Conservation (phyloP, 2,888 invertebrate genomes). For the Erynnis tages region DNA sequence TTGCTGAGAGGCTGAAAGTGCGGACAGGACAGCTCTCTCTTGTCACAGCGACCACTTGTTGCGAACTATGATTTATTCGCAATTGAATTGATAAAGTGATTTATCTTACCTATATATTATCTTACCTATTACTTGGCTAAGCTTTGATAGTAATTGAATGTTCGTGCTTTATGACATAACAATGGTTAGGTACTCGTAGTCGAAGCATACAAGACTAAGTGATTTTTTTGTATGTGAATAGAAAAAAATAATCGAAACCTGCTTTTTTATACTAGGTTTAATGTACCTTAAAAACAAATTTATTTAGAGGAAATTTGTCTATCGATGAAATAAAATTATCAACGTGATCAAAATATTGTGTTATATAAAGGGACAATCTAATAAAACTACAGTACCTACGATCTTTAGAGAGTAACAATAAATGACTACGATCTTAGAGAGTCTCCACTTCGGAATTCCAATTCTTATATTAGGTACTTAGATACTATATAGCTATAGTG, state of each 20-base stretch:
- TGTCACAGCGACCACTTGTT: conserved; percentile 45
- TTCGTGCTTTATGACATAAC: conserved; percentile 43
- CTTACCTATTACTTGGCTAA: conserved; percentile 38
- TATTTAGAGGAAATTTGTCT: too few relatives aligned
- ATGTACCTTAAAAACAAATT: too few relatives aligned
- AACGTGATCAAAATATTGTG: too few relatives aligned
- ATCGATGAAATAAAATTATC: too few relatives aligned
- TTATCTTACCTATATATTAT: conserved; percentile 44
- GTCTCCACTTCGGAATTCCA: too few relatives aligned
- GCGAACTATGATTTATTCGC: conserved; percentile 41
- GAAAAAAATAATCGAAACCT: too few relatives aligned
- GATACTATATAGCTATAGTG: not conserved
- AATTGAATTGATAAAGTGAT: conserved; percentile 32
- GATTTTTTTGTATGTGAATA: too few relatives aligned
- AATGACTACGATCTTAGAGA: too few relatives aligned
- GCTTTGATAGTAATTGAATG: conserved; percentile 40
- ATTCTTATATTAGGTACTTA: not conserved
- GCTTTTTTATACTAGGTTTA: too few relatives aligned
- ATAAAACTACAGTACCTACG: too few relatives aligned
- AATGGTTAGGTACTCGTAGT: not conserved
- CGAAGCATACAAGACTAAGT: not conserved
- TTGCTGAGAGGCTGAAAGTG: conserved; percentile 18
- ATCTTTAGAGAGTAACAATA: too few relatives aligned
- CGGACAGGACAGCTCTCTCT: conserved; percentile 40
- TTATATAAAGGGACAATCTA: too few relatives aligned